Evolutionary conservation across 2,888 invertebrate species (phyloP).

Genomic region (Drepanosiphum platanoidis): DNA sequence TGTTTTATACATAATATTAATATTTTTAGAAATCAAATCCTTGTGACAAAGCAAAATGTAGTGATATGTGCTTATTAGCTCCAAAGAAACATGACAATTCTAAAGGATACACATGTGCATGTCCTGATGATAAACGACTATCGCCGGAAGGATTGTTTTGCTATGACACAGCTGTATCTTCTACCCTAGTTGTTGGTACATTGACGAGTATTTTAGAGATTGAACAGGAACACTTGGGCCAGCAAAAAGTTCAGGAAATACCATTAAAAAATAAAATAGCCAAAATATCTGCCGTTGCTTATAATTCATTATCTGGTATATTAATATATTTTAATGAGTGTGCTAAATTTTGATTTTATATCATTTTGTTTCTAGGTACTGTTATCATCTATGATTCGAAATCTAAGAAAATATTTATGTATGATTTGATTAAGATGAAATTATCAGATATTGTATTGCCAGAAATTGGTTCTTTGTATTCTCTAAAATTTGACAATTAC

Average conservation of each 20-base stretch:
- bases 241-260: conserved; percentile 32
- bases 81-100: conserved; percentile 66
- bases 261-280: conserved; percentile 36
- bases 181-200: conserved; percentile 63
- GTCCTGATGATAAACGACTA: conserved; percentile 78
- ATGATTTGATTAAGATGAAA: conserved; percentile 66
- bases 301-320: conserved; percentile 72
- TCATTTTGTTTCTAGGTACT: conserved; percentile 63
- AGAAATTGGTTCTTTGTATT: conserved; percentile 70
- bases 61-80: conserved; percentile 80
- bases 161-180: conserved; percentile 64
- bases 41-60: conserved; percentile 75
- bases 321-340: conserved; percentile 66
- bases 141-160: conserved; percentile 72
- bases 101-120: conserved; percentile 74
- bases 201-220: conserved; percentile 43
- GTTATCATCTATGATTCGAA: conserved; percentile 70
- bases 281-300: conserved; percentile 71
- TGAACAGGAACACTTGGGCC: conserved; percentile 58
- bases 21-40: conserved; percentile 70
- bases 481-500: conserved; percentile 76
- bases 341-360: conserved; percentile 15
- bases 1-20: conserved; percentile 23
- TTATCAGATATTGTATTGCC: conserved; percentile 67
- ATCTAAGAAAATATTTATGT: conserved; percentile 68